Base-by-base conservation (phyloP, 1,140 invertebrate genomes). In the Rhyacophila brunnea region DNA sequence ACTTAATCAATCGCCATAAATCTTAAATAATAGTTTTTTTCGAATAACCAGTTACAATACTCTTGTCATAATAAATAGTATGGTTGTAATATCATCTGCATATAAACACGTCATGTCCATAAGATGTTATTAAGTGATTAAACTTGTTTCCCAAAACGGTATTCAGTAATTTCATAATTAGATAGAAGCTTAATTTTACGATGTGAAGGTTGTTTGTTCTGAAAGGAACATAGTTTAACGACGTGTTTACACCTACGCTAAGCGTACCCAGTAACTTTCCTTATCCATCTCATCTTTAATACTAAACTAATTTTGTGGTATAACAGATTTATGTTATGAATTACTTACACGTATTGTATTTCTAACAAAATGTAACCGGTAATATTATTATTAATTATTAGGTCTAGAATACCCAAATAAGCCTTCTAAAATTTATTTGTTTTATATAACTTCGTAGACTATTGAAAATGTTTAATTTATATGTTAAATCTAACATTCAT, bases 101-200 rank as follows among this genome's bases (percentile, higher is more conserved):
- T 20, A 17, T 15, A 19, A 15, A 17, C 5, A 17, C 2, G 17
- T 15, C 17, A 17, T 6, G n/a, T 19, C 13, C 18, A 5, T 45
- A 45, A 7, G 6, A 17, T 18, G 43, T 45, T 17, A 45, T 45
- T 45, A 45, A 45, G 43, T 45, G 43, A 45, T 45, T 45, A 45
- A 19, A 17, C 18, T 20, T 28, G 17, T 17, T 45, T 11, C 18
- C 10, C 5, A 10, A 19, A 45, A 45, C 13, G 13, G 18, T 17
- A n/a, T 17, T n/a, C 2, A 17, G 17, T 45, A 45, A 45, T 20
- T n/a, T 45, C 43, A 45, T 45, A 45, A 45, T 40, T 45, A 45
- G 9, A 5, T 15, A 6, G 4, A 18, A 19, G 4, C 43, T 6
- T 45, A 15, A n/a, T 15, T 15, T 20, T 45, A 45, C 17, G 11